A percentile compares a stretch with the other conserved stretches of the same genome.
Evolutionary conservation across 2,888 invertebrate species (phyloP).

Genomic region (Synanthedon andrenaeformis): DNA sequence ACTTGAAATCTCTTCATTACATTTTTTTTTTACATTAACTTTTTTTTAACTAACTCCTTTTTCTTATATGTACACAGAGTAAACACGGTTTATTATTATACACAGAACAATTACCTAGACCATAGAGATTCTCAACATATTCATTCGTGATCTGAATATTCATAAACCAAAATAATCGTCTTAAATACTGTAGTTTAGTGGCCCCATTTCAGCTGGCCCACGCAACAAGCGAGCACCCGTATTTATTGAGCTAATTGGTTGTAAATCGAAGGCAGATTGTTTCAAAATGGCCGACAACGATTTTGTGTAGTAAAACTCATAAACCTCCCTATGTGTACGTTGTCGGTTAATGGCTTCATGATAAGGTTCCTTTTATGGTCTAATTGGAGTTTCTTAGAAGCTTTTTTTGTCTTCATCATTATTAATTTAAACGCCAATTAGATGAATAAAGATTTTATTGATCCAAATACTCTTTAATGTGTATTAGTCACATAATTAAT

Average conservation of each 20-base stretch:
- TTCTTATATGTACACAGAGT: no score
- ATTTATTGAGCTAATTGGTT: slow-evolving; percentile 65
- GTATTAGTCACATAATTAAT: not conserved
- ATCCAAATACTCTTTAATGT: slow-evolving; percentile 5
- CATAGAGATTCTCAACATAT: no score
- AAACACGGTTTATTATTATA: no score
- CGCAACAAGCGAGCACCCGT: slow-evolving; percentile 37
- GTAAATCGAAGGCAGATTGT: slow-evolving; percentile 58
- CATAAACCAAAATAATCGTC: no score
- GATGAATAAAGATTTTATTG: slow-evolving; percentile 19
- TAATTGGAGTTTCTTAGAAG: slow-evolving; percentile 48
- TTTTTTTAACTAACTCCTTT: no score
- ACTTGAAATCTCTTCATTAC: no score
- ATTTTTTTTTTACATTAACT: no score
- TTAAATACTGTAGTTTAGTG: not conserved
- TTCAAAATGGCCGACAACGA: slow-evolving; percentile 53
- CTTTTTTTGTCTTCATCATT: slow-evolving; percentile 44
- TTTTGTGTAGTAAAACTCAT: slow-evolving; percentile 65
- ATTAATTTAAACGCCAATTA: slow-evolving; percentile 61
- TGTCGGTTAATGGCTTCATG: slow-evolving; percentile 58
- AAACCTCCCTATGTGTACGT: slow-evolving; percentile 59
- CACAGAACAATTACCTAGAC: no score
- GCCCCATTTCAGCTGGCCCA: slow-evolving; percentile 12
- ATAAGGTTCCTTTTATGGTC: slow-evolving; percentile 56
- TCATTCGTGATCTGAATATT: no score